phyloP scores from a whole-genome alignment of 2,113 vertebrate species.

The Neomonachus schauinslandi region DNA sequence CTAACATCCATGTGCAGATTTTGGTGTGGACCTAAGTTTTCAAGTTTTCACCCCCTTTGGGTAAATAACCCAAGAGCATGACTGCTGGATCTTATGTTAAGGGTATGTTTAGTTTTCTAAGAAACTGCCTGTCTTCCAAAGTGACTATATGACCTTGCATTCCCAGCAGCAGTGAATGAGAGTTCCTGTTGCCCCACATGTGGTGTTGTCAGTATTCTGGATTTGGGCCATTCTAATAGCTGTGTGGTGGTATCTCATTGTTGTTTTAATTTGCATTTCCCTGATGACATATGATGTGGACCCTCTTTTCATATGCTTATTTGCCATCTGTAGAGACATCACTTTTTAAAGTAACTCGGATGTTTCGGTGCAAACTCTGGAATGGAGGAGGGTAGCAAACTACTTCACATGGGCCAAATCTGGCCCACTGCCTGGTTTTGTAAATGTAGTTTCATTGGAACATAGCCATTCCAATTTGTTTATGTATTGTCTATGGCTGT shows the following conservation, averaged over 20 bases:
- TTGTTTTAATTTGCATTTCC: conserved; percentile 10
- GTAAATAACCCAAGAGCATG: background rate
- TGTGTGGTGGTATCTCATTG: background rate
- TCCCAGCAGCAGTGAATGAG: background rate
- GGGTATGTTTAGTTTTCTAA: background rate
- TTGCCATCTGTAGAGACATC: background rate
- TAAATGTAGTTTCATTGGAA: conserved; percentile 17
- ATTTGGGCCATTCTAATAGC: background rate
- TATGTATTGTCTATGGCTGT: background rate
- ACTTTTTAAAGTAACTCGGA: background rate
- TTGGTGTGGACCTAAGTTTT: background rate
- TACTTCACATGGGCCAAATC: background rate
- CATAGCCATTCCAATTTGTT: background rate
- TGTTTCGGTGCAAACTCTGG: background rate
- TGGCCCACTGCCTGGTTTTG: background rate
- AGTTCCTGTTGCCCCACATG: background rate
- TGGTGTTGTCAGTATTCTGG: background rate
- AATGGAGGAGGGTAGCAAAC: background rate
- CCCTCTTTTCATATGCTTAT: conserved; percentile 36
- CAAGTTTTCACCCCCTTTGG: background rate
- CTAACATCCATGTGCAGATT: background rate
- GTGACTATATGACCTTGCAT: background rate
- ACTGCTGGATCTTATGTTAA: background rate
- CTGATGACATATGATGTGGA: background rate
- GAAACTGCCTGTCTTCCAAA: background rate